Evolutionary conservation across 2,113 vertebrate species (phyloP), one percentile per base, ranked within the genome.

Genomic region (Apodemus sylvaticus): DNA sequence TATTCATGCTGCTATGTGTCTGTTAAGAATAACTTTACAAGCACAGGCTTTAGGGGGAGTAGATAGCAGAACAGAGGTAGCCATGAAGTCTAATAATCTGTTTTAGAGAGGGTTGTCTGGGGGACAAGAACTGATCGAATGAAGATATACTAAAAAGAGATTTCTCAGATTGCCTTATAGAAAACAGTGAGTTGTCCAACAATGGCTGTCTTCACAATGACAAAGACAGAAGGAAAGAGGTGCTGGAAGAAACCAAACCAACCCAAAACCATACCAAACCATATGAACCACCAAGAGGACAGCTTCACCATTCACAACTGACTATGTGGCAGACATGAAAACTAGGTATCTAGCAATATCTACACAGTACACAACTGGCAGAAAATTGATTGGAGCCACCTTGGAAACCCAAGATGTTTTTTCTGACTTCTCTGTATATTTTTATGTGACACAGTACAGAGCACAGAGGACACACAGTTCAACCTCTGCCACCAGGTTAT

Each of bases 221-320:
- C 3, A 20, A 81, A 5, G 29, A n/a, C 6, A 17, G 68, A 70
- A 70, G 68, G 5, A 70, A 70, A 70, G 16, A n/a, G 34, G 3
- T n/a, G 68, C 14, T 70, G 68, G 68, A 14, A 70, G 10, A 70
- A 36, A 70, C 34, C 31, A 36, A 68, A 36, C 1, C 12, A 31
- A 31, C 31, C 11, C 29, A 12, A 66, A 66, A 26, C 10, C 4
- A 68, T 14, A 31, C 9, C 26, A 66, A 66, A 66, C 2, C 64
- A 26, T 24, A 62, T 22, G 7, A 31, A 78, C 0, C 17, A 53
- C 8, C n/a, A n/a, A n/a, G n/a, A 0, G 1, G 48, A 36, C 9
- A 79, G 45, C 26, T 51, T 51, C 45, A 16, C 29, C 16, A 53
- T 79, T 53, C 31, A 79, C 48, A 53, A 36, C 0, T 53, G 77